phyloP scores from a whole-genome alignment of 2,113 vertebrate genomes.

The Cygnus atratus region DNA sequence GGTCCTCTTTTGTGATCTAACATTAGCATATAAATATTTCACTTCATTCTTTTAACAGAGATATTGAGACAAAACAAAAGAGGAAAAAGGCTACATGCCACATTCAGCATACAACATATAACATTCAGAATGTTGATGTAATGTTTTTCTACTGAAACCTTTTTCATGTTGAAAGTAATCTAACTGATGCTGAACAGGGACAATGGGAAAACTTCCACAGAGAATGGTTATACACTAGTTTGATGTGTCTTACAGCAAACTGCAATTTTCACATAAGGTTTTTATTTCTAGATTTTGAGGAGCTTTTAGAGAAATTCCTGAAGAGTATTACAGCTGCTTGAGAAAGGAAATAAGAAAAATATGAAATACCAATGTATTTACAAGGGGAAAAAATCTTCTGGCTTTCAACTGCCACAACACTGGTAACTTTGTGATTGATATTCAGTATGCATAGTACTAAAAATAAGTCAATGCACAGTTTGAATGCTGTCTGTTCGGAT shows the following conservation, averaged over 20 bases:
- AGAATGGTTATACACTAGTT: background rate
- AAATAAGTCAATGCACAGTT: slow-evolving; percentile 21
- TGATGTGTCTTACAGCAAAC: background rate
- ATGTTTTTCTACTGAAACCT: background rate
- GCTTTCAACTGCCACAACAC: background rate
- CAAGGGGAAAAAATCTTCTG: background rate
- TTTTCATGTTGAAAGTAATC: background rate
- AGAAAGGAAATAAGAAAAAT: background rate
- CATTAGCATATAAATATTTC: background rate
- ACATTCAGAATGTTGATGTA: background rate
- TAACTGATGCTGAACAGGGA: background rate
- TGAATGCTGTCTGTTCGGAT: slow-evolving; percentile 7
- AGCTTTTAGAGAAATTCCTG: background rate
- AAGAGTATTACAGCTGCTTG: background rate
- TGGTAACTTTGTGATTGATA: slow-evolving; percentile 31
- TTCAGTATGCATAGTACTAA: slow-evolving; percentile 1
- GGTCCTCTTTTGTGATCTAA: background rate
- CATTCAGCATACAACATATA: no score
- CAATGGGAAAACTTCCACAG: background rate
- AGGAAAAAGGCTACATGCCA: accelerated
- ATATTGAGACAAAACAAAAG: background rate
- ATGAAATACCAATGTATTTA: background rate
- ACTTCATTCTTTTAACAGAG: background rate
- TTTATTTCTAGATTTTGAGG: background rate
- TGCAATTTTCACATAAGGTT: background rate